Evolutionary conservation across 1,140 invertebrate genomes (phyloP), one percentile per base, ranked within the genome.

Genomic region (Micrasema minimum): DNA sequence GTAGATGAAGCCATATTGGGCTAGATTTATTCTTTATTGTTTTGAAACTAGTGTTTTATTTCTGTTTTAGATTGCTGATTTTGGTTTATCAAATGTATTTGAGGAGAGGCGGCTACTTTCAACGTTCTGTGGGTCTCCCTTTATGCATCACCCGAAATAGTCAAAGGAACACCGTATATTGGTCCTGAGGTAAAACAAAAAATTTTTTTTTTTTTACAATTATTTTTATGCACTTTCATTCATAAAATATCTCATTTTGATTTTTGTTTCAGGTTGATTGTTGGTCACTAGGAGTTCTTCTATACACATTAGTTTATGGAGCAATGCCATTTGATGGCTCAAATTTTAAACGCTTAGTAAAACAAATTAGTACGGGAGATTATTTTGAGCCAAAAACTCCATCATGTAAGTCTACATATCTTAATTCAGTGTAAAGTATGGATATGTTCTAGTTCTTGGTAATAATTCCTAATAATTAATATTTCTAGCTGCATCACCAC

Each of bases 251-350:
- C n/a, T n/a, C n/a, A n/a, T n/a, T n/a, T n/a, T n/a, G n/a, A n/a
- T n/a, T n/a, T n/a, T 31, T 31, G 7, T 31, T 31, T 31, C 75
- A 85, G 83, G 92, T 90, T 7, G 91, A 93, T 77, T 97, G 93
- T 81, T 99, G 97, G 98, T 98, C 96, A 16, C 84, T 99, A 53
- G 98, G 98, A 64, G 98, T 99, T 41, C 86, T 99, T 16, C 85
- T 99, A 0, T 99, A 99, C 79, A 99, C 98, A 23, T 85, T 99
- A 77, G 97, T 99, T 50, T 99, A 99, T 82, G 97, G 98, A 77
- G 96, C 97, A 73, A 99, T 99, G 98, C 98, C 98, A 22, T 99
- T 99, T 82, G 97, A 99, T 85, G 97, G 97, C 57, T 96, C 95
- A 66, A 98, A 99, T 85, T 99, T 99, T 80, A 97, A 97, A 80